A percentile compares a stretch with the other conserved stretches of the same genome.
These are phyloP conservation scores for Morpho deidamia DNA, from an alignment of 2,888 invertebrate species.

Conservation along the genomic window DNA sequence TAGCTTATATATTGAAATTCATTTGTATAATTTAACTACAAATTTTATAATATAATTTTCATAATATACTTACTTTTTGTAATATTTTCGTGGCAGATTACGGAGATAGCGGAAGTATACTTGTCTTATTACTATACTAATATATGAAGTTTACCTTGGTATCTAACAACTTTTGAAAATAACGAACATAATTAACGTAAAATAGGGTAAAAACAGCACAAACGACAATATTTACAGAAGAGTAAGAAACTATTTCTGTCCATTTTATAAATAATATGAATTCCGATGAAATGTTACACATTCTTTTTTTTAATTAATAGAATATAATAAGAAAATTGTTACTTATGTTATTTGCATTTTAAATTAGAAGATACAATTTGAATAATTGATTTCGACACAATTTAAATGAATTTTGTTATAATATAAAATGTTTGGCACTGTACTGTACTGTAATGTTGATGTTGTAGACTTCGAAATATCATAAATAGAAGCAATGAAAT, in stretches of 20 bases:
- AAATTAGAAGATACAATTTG: conserved; percentile 5
- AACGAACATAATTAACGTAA: neutral
- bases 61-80: too few species aligned
- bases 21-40: too few species aligned
- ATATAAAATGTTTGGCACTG: conserved; percentile 13
- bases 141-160: too few species aligned
- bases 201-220: conserved; percentile 29
- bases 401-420: conserved; percentile 9
- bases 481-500: conserved; percentile 44
- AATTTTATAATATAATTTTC: too few species aligned
- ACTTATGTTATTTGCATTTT: conserved; percentile 11
- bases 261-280: conserved; percentile 24
- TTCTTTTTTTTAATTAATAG: neutral
- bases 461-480: conserved; percentile 19
- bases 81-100: too few species aligned
- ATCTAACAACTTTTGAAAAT: neutral
- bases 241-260: conserved; percentile 55
- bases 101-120: too few species aligned
- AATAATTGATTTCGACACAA: conserved; percentile 3
- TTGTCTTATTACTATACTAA: too few species aligned
- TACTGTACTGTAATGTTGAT: too few species aligned
- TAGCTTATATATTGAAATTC: too few species aligned
- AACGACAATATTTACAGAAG: conserved; percentile 57
- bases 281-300: neutral
- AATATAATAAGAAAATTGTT: conserved; percentile 7